These are phyloP conservation scores for Haliclona indistincta DNA, from an alignment of 37 sponge, comb jelly and placozoan genomes.

Conservation along the genomic window DNA sequence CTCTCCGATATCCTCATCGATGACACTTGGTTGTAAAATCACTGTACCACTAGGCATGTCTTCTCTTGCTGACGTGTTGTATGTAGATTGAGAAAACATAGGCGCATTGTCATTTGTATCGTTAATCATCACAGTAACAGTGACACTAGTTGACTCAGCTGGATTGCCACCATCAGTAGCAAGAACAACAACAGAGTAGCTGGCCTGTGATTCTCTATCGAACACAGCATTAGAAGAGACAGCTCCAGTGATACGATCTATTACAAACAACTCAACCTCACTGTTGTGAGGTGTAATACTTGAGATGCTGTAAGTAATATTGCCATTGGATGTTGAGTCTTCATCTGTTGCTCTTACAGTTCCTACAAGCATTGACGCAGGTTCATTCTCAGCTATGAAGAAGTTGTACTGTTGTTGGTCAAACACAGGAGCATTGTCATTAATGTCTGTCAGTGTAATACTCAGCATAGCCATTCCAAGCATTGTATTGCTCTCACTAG, in stretches of 20 bases:
- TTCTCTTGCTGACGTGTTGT: not conserved
- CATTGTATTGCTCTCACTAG: constrained; percentile 22
- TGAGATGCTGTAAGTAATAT: constrained; percentile 17
- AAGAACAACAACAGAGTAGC: constrained; percentile 41
- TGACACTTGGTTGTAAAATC: not conserved
- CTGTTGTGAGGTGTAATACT: not conserved
- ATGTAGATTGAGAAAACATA: not conserved
- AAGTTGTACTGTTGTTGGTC: not conserved
- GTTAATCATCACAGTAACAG: constrained; percentile 24
- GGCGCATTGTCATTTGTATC: constrained; percentile 35
- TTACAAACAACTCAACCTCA: constrained; percentile 22
- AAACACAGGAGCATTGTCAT: constrained; percentile 56
- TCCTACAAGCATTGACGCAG: not conserved
- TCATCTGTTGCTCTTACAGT: constrained; percentile 40
- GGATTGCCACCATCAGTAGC: constrained; percentile 46
- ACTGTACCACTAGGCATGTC: not conserved
- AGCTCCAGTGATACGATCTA: constrained; percentile 29
- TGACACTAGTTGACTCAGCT: not conserved
- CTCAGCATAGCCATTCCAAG: constrained; percentile 7
- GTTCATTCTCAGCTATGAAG: constrained; percentile 10
- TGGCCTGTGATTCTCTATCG: constrained; percentile 44
- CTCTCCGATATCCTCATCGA: constrained; percentile 18
- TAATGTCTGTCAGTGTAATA: constrained; percentile 22
- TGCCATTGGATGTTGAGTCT: constrained; percentile 33
- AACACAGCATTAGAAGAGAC: constrained; percentile 24